Evolutionary conservation across 1,140 invertebrate genomes (phyloP), one percentile per base, ranked within the genome.

Genomic region (Scaptomyza graminum): DNA sequence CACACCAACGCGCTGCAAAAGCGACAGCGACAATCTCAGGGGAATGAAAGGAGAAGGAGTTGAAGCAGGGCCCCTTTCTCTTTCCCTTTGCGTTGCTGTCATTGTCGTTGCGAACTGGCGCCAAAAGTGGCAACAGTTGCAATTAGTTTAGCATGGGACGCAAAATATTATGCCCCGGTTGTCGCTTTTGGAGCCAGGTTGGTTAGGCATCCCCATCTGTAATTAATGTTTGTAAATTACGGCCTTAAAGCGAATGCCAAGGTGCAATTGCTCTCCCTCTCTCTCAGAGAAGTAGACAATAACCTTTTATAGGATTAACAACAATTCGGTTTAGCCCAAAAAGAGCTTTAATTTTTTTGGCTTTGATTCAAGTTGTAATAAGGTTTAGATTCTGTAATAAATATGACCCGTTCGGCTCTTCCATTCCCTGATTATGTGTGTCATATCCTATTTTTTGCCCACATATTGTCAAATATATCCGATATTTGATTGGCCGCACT

Each of bases 161-260:
- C 77, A 81, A 80, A 80, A 76, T 81, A 80, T 80, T 61, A 70
- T 67, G 49, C 59, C 51, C 43, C 31, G 59, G 50, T 49, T 61
- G 54, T 71, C 74, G 55, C 57, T 0, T 55, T 18, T 57, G 22
- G 12, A 41, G 18, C 25, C 39, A 7, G 39, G 22, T 43, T 34
- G 28, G 18, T 31, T 41, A n/a, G 2, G 37, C 12, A n/a, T n/a
- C 16, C 59, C 16, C 60, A 15, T 72, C 52, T 65, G 73, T 81
- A 81, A 81, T 80, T 80, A 80, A 80, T 80, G 77, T 62, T 28
- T 50, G 63, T 57, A 74, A 66, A 80, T 80, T 80, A 80, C 79
- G 70, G 67, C 67, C 43, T 74, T 79, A 69, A 64, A 65, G 56
- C 50, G n/a, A 31, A 16, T 16, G 28, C 25, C 13, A 31, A 46